phyloP scores from a whole-genome alignment of 2,797 vertebrate genomes.

The Darevskia mixta region DNA sequence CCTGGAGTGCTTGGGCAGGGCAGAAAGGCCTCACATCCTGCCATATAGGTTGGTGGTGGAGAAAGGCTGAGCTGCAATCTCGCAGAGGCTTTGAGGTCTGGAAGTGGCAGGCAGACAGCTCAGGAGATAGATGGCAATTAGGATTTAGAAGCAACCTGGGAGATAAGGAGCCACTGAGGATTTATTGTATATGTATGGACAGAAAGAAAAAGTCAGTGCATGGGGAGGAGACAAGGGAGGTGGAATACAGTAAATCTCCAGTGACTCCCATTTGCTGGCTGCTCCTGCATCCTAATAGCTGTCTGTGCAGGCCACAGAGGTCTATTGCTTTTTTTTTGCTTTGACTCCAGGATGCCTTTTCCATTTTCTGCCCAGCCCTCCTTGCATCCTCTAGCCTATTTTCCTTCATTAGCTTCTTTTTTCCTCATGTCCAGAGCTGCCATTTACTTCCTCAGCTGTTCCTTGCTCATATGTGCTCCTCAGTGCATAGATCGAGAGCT shows the following conservation, averaged over 20 bases:
- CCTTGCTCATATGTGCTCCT: neutral
- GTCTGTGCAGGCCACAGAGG: constrained; percentile 53
- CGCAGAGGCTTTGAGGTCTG: constrained; percentile 64
- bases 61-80: constrained; percentile 32
- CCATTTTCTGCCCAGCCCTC: constrained; percentile 9
- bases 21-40: neutral
- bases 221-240: constrained; percentile 71
- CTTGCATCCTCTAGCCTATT: neutral
- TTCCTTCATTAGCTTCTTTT: constrained; percentile 7
- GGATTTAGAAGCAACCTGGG: constrained; percentile 72
- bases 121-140: constrained; percentile 74
- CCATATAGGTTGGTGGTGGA: neutral
- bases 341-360: constrained; percentile 32
- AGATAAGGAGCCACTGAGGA: constrained; percentile 75
- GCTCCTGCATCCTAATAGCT: constrained; percentile 71
- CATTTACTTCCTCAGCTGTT: neutral
- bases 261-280: constrained; percentile 60
- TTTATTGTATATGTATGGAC: constrained; percentile 75
- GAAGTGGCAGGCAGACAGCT: constrained; percentile 67
- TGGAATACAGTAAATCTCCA: constrained; percentile 71
- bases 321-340: constrained; percentile 43
- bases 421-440: neutral
- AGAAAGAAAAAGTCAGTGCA: constrained; percentile 60
- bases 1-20: neutral
- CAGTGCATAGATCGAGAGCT: neutral